These are phyloP conservation scores for Prinia subflava DNA, from an alignment of 2,113 vertebrate genomes.

Conservation along the genomic window DNA sequence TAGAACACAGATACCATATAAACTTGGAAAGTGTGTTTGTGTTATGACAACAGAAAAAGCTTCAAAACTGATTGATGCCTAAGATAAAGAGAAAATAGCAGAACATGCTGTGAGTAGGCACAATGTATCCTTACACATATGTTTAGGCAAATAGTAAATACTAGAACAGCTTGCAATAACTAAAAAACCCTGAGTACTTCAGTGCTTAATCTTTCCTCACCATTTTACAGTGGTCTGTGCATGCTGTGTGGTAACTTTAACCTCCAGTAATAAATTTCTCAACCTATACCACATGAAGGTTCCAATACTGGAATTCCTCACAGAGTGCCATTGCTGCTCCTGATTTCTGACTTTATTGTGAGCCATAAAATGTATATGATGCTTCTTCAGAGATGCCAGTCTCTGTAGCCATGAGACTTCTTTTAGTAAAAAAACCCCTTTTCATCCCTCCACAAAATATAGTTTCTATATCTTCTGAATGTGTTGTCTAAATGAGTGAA, in stretches of 20 bases:
- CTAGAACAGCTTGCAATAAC: neutral
- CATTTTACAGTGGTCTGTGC: neutral
- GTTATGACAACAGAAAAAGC: neutral
- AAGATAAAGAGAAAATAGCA: neutral
- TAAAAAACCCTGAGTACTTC: neutral
- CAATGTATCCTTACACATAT: neutral
- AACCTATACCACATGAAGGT: fast-evolving
- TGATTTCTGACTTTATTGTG: neutral
- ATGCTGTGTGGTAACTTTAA: neutral
- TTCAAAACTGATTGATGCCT: neutral
- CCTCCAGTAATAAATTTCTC: neutral
- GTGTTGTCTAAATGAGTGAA: neutral
- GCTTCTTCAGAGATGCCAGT: neutral
- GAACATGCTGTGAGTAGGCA: conserved; percentile 2
- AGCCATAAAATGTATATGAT: neutral
- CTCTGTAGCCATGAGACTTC: neutral
- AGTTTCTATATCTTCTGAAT: neutral
- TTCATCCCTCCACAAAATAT: neutral
- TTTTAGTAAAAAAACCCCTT: neutral
- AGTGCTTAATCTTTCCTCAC: neutral
- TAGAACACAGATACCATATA: neutral
- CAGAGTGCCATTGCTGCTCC: neutral
- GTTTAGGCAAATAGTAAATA: neutral
- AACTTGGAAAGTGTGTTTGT: neutral
- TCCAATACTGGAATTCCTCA: neutral